A percentile compares a stretch with the other conserved stretches of the same genome.
Conservation (phyloP, 2,113 vertebrate genomes). For the Sprattus sprattus region DNA sequence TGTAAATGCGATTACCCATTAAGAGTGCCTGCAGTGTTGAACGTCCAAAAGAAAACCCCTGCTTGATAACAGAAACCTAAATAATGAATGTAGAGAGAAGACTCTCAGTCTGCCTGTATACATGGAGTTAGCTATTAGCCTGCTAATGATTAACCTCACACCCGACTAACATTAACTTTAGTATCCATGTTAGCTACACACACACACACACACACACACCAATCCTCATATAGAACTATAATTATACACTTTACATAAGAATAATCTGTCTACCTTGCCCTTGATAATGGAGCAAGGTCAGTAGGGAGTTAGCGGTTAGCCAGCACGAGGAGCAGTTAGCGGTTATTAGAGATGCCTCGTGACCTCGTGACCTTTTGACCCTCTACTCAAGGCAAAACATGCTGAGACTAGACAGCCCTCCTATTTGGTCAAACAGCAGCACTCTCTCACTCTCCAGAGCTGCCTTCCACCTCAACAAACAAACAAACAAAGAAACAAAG, state of each 20-base stretch:
- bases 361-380: neutral
- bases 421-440: neutral
- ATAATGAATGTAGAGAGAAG: neutral
- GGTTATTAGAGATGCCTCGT: neutral
- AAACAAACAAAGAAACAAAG: neutral
- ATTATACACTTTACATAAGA: slow-evolving; percentile 13
- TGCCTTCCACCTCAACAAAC: neutral
- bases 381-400: neutral
- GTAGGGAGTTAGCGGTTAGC: neutral
- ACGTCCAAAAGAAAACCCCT: neutral
- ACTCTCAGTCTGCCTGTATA: neutral
- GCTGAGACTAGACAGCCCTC: neutral
- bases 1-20: neutral
- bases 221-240: neutral
- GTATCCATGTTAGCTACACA: slow-evolving; percentile 8
- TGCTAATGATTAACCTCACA: neutral
- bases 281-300: neutral
- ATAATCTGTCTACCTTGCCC: neutral
- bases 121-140: neutral
- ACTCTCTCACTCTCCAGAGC: neutral
- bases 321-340: neutral
- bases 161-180: neutral
- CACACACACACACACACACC: slow-evolving; percentile 4
- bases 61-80: neutral
- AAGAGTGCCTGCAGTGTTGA: neutral